Base-by-base conservation (phyloP, 2,113 vertebrate genomes). In the Aegotheles bennettii region DNA sequence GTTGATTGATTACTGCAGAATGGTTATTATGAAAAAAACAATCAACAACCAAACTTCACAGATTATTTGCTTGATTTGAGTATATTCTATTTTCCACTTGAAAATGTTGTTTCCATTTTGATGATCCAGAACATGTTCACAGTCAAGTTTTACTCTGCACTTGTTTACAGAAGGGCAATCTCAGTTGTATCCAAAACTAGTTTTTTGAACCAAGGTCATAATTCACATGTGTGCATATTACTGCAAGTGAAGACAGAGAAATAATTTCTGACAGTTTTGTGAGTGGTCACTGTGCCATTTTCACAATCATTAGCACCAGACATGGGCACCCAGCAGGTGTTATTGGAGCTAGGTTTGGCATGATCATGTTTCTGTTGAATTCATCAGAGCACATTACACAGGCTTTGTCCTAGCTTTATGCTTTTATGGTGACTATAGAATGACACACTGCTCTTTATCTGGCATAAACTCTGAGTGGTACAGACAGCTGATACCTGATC, bases 141-240 rank as follows among this genome's bases (percentile, higher is more conserved):
- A 28, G 15, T 28, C 14, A 42, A 59, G 29, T 86, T 93, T 20
- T 77, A 11, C 36, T 50, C 3, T 42, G 25, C 10, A 5, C 4
- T 64, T 64, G 2, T 60, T 69, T 53, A 26, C 19, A 60, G 61
- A 63, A 87, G 60, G 19, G 23, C 35, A 21, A 25, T 65, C 45
- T 76, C 11, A 15, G 29, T 77, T 70, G 20, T 47, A 67, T 13
- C 23, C 20, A 13, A 54, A 80, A 16, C 13, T 56, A 7, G 3
- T 10, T 75, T 70, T 57, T 50, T 61, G 29, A 81, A 40, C 26
- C 13, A 53, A 64, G 56, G 33, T 10, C 1, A 5, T 45, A 20
- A 64, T 78, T 84, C 20, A 33, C 29, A 6, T 29, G 31, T 0
- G 0, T 13, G 16, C 17, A 26, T 0, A 0, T 59, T 79, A 24